phyloP scores from a whole-genome alignment of 2,888 invertebrate species.

The Drosophila kanekoi region DNA sequence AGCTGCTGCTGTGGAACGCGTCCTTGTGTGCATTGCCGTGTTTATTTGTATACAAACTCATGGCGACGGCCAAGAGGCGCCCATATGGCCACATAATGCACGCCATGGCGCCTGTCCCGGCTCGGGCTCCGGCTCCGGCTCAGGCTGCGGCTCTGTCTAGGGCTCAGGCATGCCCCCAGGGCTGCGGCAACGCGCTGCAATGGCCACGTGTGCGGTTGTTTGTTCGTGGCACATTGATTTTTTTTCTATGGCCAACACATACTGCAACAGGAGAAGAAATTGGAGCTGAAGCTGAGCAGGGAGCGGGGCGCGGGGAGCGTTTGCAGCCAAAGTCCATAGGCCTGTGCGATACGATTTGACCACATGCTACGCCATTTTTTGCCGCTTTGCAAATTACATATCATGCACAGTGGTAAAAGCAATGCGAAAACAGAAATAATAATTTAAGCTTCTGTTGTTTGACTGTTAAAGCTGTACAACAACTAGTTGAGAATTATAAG shows the following conservation, averaged over 20 bases:
- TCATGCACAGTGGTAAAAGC: constrained; percentile 30
- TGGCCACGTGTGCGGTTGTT: constrained; percentile 46
- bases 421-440: too few relatives aligned
- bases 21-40: constrained; percentile 67
- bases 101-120: constrained; percentile 57
- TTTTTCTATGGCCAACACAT: constrained; percentile 44
- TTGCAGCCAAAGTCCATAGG: constrained; percentile 25
- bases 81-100: constrained; percentile 73
- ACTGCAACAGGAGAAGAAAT: constrained; percentile 22
- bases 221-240: constrained; percentile 66
- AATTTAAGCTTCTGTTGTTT: too few relatives aligned
- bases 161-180: constrained; percentile 24
- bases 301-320: constrained; percentile 15
- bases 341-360: constrained; percentile 54
- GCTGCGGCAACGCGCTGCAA: constrained; percentile 38
- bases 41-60: constrained; percentile 76
- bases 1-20: constrained; percentile 1
- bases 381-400: constrained; percentile 61
- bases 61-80: constrained; percentile 49
- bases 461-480: too few relatives aligned
- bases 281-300: constrained; percentile 7
- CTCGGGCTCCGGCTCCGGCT: not conserved
- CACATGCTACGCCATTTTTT: constrained; percentile 66
- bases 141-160: constrained; percentile 7
- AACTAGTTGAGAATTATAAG: too few relatives aligned